A percentile compares a stretch with the other conserved stretches of the same genome.
Evolutionary conservation across 2,888 invertebrate species (phyloP).

Genomic region (Cerceris ruficornis): DNA sequence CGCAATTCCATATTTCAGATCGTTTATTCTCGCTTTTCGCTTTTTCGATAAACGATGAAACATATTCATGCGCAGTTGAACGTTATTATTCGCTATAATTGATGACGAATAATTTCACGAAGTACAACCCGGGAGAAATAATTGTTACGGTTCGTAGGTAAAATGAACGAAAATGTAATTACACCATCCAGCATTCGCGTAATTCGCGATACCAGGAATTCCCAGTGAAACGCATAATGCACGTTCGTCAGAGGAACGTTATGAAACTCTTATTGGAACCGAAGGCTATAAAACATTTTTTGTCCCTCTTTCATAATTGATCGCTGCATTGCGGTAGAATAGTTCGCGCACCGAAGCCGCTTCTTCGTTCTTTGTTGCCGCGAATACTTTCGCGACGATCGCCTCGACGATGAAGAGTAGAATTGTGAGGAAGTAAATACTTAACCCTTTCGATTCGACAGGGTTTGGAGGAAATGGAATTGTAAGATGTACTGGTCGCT

Average conservation of each 20-base stretch:
- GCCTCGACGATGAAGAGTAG: background rate
- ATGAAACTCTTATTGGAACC: background rate
- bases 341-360: background rate
- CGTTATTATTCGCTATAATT: no score
- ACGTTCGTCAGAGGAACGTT: slow-evolving; percentile 1
- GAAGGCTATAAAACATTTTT: slow-evolving; percentile 1
- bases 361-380: background rate
- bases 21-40: background rate
- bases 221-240: background rate
- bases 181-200: background rate
- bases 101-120: no score
- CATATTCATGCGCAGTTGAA: background rate
- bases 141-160: background rate
- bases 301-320: background rate
- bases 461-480: no score
- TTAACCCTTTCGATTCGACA: no score
- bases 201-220: slow-evolving; percentile 8
- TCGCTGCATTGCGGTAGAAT: background rate
- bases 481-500: no score
- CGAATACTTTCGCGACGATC: background rate
- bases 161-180: slow-evolving; percentile 7
- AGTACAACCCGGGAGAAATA: no score
- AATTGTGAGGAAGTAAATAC: no score
- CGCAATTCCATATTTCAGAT: background rate
- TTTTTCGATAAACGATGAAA: background rate